Conservation (phyloP, 2,888 invertebrate species). For the Perdita meconis region DNA sequence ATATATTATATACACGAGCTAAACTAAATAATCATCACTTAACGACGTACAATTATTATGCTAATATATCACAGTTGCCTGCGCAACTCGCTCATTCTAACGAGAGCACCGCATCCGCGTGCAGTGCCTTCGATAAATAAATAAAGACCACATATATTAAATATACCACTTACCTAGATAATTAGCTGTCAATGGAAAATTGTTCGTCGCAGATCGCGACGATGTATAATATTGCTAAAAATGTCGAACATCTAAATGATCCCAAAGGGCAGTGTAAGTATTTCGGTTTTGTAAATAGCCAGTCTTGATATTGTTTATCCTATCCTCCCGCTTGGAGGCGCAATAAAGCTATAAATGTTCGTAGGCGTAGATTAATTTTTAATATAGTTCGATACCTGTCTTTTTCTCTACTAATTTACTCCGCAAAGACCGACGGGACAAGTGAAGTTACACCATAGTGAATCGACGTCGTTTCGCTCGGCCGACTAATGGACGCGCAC, state of each 20-base stretch:
- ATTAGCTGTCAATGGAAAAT: conserved; percentile 53
- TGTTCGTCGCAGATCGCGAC: conserved; percentile 4
- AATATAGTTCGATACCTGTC: conserved; percentile 12
- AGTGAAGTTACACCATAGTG: conserved; percentile 1
- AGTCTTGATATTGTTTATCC: conserved; percentile 50
- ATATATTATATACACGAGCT: conserved; percentile 58
- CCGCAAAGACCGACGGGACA: conserved; percentile 13
- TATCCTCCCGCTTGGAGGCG: conserved; percentile 29
- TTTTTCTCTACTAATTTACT: conserved; percentile 26
- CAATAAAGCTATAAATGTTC: conserved; percentile 41
- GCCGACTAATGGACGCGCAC: conserved; percentile 43
- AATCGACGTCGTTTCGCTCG: conserved; percentile 17
- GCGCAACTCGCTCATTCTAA: conserved; percentile 71
- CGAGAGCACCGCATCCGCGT: conserved; percentile 56
- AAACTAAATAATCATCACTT: conserved; percentile 61
- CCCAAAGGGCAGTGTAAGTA: conserved; percentile 59
- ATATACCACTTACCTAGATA: conserved; percentile 62
- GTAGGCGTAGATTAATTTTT: conserved; percentile 23
- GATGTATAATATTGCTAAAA: conserved; percentile 23
- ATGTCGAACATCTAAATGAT: conserved; percentile 47
- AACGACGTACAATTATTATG: conserved; percentile 73
- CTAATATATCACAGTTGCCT: conserved; percentile 81
- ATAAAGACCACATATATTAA: conserved; percentile 69
- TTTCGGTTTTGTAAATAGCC: conserved; percentile 49
- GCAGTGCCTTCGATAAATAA: conserved; percentile 64